phyloP scores from a whole-genome alignment of 2,888 invertebrate genomes.

The Amphipoea lucens region DNA sequence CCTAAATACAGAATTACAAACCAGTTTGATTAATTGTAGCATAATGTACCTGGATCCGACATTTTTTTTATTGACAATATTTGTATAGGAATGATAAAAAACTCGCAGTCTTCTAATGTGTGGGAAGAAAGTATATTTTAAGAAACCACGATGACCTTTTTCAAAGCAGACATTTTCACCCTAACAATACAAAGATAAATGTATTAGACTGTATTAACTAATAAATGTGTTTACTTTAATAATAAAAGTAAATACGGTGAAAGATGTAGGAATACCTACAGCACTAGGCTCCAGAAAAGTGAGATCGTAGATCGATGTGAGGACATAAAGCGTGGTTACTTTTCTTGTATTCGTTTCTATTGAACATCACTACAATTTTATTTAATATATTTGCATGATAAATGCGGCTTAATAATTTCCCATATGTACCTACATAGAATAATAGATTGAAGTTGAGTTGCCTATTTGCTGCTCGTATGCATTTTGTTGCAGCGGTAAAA shows the following conservation, averaged over 20 bases:
- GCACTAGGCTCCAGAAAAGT: neutral
- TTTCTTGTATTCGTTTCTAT: neutral
- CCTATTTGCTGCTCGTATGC: neutral
- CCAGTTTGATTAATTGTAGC: neutral
- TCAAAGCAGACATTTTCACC: neutral
- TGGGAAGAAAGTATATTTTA: neutral
- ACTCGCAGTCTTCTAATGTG: neutral
- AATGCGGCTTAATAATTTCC: neutral
- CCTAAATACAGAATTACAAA: slow-evolving; percentile 4
- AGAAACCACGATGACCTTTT: neutral
- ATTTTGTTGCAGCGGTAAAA: neutral
- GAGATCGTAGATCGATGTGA: neutral
- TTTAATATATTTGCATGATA: neutral
- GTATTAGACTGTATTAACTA: neutral
- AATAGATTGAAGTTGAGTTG: neutral
- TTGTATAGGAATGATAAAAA: neutral
- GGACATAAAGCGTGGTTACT: neutral
- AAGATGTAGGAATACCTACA: neutral
- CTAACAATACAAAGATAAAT: neutral
- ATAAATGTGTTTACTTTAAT: neutral
- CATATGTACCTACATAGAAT: neutral
- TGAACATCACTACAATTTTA: neutral
- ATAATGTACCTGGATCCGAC: neutral
- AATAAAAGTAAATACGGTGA: neutral
- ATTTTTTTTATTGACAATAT: neutral